phyloP scores from a whole-genome alignment of 2,797 vertebrate species.

The Salarias fasciatus region DNA sequence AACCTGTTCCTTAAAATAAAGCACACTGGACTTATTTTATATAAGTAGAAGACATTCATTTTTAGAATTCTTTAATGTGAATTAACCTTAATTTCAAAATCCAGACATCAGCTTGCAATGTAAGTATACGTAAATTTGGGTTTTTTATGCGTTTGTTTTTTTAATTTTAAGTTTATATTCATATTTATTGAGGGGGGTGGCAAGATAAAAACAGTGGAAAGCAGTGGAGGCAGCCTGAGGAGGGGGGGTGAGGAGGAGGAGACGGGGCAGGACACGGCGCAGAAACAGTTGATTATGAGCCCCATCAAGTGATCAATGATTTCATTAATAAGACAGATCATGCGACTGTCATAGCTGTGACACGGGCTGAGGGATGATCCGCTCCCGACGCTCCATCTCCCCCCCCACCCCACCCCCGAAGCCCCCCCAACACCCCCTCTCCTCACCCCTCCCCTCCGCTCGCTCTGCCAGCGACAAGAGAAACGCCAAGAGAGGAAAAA shows the following conservation, averaged over 20 bases:
- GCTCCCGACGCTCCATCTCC: conserved; percentile 88
- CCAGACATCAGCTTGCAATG: too few species aligned
- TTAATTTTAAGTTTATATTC: conserved; percentile 24
- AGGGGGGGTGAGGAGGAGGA: conserved; percentile 51
- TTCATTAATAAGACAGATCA: conserved; percentile 99
- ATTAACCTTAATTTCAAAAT: too few species aligned
- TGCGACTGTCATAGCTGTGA: conserved; percentile 93
- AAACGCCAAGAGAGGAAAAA: conserved; percentile 41
- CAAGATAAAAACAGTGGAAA: conserved; percentile 37
- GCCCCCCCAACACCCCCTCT: conserved; percentile 10
- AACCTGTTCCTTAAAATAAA: too few species aligned
- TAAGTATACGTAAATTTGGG: too few species aligned
- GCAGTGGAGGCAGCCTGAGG: conserved; percentile 54
- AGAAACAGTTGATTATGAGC: conserved; percentile 93
- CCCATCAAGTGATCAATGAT: conserved; percentile 99
- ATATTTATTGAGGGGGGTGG: neutral
- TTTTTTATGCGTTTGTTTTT: conserved; percentile 33
- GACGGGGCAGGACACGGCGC: conserved; percentile 76
- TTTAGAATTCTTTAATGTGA: too few species aligned
- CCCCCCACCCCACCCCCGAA: conserved; percentile 68
- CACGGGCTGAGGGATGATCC: conserved; percentile 96
- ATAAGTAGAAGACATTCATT: too few species aligned
- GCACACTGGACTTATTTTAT: too few species aligned
- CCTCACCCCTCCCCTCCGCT: conserved; percentile 46
- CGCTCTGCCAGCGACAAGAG: conserved; percentile 68